These are phyloP conservation scores for Psettodes erumei DNA, from an alignment of 2,113 vertebrate species.

Conservation along the genomic window DNA sequence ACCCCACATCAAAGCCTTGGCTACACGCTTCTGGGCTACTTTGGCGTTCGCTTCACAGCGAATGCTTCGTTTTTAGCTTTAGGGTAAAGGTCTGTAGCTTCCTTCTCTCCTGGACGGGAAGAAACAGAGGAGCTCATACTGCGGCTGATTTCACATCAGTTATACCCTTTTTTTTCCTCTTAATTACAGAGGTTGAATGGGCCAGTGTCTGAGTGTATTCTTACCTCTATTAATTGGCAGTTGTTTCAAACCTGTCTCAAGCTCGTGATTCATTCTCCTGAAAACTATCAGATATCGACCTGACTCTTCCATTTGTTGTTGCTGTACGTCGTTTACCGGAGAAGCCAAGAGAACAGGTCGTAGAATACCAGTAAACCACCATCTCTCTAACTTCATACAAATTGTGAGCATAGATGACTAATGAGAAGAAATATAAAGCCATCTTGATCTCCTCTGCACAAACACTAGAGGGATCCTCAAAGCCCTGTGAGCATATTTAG, in stretches of 20 bases:
- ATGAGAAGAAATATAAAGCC: constrained; percentile 50
- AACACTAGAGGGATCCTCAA: constrained; percentile 47
- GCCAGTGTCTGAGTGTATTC: constrained; percentile 7
- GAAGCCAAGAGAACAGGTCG: constrained; percentile 17
- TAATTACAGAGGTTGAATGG: background rate
- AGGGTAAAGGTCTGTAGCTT: constrained; percentile 23
- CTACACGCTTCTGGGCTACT: constrained; percentile 49
- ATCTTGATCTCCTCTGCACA: constrained; percentile 51
- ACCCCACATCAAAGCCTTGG: constrained; percentile 78
- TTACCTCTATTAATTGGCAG: constrained; percentile 6
- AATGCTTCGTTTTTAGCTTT: constrained; percentile 17
- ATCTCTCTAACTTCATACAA: constrained; percentile 29
- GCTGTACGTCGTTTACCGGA: background rate
- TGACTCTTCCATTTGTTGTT: constrained; percentile 5
- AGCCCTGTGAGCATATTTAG: constrained; percentile 52
- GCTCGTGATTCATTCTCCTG: constrained; percentile 12
- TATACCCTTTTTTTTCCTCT: background rate
- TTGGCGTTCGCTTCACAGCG: constrained; percentile 28
- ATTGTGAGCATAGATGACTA: constrained; percentile 38
- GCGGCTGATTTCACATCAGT: background rate
- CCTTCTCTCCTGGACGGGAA: constrained; percentile 25
- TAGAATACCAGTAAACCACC: constrained; percentile 1
- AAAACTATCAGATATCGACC: background rate
- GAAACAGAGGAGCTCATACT: constrained; percentile 10
- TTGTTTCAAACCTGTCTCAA: constrained; percentile 10